Conservation (phyloP, 2,888 invertebrate species). For the Drosophila siamana region DNA sequence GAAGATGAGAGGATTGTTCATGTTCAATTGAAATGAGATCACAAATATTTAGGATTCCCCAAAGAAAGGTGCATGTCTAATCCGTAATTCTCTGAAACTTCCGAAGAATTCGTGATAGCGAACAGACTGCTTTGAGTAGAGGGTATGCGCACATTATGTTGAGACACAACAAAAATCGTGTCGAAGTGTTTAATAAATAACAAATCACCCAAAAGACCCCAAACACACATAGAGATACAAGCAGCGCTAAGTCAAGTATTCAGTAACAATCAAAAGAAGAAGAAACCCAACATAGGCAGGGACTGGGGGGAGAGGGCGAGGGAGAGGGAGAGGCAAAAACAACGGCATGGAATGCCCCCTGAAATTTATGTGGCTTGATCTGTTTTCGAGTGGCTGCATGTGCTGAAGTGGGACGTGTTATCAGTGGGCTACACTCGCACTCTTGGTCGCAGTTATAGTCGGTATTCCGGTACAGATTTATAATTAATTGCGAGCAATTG, state of each 20-base stretch:
- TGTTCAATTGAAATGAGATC: too few species aligned
- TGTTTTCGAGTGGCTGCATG: constrained; percentile 56
- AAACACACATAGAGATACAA: constrained; percentile 26
- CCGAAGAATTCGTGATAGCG: background rate
- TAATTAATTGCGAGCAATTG: constrained; percentile 68
- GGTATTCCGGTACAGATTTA: constrained; percentile 58
- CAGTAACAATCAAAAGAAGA: constrained; percentile 33
- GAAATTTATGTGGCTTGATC: constrained; percentile 62
- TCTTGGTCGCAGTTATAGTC: background rate
- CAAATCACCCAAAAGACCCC: constrained; percentile 61
- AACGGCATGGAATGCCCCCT: constrained; percentile 26
- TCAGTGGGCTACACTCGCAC: constrained; percentile 29
- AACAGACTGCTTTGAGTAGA: background rate
- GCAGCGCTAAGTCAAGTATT: constrained; percentile 31
- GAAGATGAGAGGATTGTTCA: too few species aligned
- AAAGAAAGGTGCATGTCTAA: too few species aligned
- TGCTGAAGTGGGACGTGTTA: constrained; percentile 50
- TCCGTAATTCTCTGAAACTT: too few species aligned
- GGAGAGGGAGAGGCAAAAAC: constrained; percentile 7
- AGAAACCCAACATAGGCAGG: background rate
- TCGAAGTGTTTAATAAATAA: constrained; percentile 71
- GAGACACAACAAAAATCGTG: constrained; percentile 39
- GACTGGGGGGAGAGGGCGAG: background rate
- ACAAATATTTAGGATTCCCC: too few species aligned
- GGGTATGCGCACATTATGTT: constrained; percentile 22